Conservation (phyloP, 92 coral and sea anemone species). For the Paragorgia papillata region DNA sequence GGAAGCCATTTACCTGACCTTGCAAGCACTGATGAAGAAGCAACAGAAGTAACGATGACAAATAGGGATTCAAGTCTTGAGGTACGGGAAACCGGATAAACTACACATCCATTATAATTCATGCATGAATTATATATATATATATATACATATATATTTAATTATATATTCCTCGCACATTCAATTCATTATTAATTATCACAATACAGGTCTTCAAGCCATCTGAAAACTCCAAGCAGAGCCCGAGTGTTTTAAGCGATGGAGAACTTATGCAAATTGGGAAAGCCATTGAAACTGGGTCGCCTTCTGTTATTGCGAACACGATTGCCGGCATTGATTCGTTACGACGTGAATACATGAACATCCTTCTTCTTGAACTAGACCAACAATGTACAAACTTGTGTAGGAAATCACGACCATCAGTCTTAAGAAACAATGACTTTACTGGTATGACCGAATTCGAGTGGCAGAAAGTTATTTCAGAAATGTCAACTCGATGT, state of each 20-base stretch:
- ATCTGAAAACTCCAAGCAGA: background rate
- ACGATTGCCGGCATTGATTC: conserved; percentile 6
- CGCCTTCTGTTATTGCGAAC: conserved; percentile 9
- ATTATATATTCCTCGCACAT: too few relatives aligned
- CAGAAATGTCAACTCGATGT: conserved; percentile 32
- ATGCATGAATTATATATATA: too few relatives aligned
- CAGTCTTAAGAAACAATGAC: conserved; percentile 11
- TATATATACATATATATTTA: too few relatives aligned
- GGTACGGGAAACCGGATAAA: too few relatives aligned
- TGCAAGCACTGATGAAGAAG: too few relatives aligned
- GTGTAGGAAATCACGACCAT: conserved; percentile 18
- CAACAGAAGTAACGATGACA: background rate
- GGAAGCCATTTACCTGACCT: too few relatives aligned
- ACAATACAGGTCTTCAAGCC: background rate
- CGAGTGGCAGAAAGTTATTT: conserved; percentile 17
- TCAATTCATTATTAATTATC: too few relatives aligned
- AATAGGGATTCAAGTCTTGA: too few relatives aligned
- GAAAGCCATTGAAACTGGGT: conserved; percentile 10
- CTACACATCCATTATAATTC: too few relatives aligned
- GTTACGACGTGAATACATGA: conserved; percentile 10
- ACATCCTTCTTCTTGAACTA: conserved; percentile 20
- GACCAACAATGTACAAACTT: conserved; percentile 20
- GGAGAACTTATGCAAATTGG: too few relatives aligned
- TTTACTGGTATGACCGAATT: conserved; percentile 27
- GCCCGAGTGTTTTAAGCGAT: too few relatives aligned